Evolutionary conservation across 1,140 invertebrate genomes (phyloP), one percentile per base, ranked within the genome.

Genomic region (Drosophila nannoptera): DNA sequence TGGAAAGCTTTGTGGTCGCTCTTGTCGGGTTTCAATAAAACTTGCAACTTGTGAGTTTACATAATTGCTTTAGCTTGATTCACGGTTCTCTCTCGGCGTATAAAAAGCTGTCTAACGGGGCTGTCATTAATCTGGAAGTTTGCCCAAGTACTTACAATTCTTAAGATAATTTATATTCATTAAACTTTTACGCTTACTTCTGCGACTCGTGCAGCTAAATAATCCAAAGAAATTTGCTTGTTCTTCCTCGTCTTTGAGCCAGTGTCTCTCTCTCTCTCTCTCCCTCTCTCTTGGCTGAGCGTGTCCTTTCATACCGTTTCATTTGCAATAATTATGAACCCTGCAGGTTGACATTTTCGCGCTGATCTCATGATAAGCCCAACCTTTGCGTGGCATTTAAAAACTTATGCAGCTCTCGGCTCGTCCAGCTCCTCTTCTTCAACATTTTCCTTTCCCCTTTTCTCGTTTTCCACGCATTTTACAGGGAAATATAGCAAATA

Each of bases 401-500:
- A 65, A 65, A 58, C 45, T 40, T 36, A 50, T 50, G 29, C n/a
- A 54, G 50, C 31, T 6, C 8, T 38, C 5, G 29, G 9, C 8
- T 6, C 14, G 14, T 43, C 4, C 32, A 50, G 14, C 7, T 49
- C 4, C 14, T 46, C 9, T 4, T 5, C 12, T 32, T 48, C 7
- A 16, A 22, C 14, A 12, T 46, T 29, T 29, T 35, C 2, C 7
- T 35, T 43, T 5, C 33, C 14, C 4, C 7, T 11, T 56, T 40
- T 40, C 29, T 55, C 16, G 12, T 40, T 29, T 14, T 42, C 5
- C 22, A 31, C 36, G 52, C 53, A 32, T n/a, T 35, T 56, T 64
- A 31, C 48, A 61, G 49, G 59, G 14, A 54, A 62, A 68, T 68
- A 48, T 46, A 36, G 42, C 48, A 66, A 81, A 77, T 80, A 73